A percentile compares a stretch with the other conserved stretches of the same genome.
These are phyloP conservation scores for Apodemia zela DNA, from an alignment of 2,888 invertebrate genomes.

Conservation along the genomic window DNA sequence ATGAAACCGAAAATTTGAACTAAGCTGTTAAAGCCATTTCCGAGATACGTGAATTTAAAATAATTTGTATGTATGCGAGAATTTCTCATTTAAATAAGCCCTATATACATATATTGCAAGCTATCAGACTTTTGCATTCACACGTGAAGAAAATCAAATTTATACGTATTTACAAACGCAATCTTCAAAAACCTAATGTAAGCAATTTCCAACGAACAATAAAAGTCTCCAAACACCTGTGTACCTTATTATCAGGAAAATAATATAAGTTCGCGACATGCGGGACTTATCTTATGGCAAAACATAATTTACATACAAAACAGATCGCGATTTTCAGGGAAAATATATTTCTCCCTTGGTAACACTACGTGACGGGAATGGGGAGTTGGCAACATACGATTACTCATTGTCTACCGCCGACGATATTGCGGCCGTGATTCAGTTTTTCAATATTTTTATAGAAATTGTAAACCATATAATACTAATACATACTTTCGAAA, in stretches of 20 bases:
- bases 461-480: not conserved
- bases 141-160: not conserved
- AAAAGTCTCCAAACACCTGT: conserved; percentile 44
- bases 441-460: conserved; percentile 29
- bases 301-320: conserved; percentile 73
- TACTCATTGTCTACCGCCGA: conserved; percentile 47
- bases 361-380: conserved; percentile 67
- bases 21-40: no score
- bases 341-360: conserved; percentile 70
- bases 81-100: no score
- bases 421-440: conserved; percentile 35
- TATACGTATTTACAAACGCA: not conserved
- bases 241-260: conserved; percentile 47
- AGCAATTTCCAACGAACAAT: conserved; percentile 6
- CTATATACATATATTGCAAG: no score
- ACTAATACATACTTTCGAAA: no score
- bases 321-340: conserved; percentile 58
- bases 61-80: no score
- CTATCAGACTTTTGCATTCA: no score
- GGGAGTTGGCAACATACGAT: conserved; percentile 47
- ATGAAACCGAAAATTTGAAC: no score
- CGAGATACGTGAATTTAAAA: no score
- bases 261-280: conserved; percentile 58
- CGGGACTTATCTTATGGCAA: conserved; percentile 52
- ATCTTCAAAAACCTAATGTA: conserved; percentile 5